Base-by-base conservation (phyloP, 2,113 vertebrate species). In the Gavialis gangeticus region DNA sequence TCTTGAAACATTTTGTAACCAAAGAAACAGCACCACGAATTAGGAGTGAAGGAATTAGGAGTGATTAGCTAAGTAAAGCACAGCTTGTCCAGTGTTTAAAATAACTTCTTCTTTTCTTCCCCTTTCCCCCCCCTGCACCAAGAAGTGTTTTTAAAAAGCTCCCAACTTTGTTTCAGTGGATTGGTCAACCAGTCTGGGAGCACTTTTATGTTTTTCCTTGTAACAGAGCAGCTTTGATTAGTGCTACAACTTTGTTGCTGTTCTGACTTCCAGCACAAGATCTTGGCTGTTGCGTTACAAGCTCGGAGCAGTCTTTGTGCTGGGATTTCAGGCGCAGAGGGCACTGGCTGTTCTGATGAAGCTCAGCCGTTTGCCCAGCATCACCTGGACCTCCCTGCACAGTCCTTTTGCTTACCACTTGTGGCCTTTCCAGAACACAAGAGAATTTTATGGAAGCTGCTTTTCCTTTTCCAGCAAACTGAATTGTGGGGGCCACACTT, bases 191-290 rank as follows among this genome's bases (percentile, higher is more conserved):
- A 56, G 90, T 89, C 56, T 79, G 34, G 22, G 27, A 92, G 37
- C 83, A 66, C 34, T 28, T 3, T 76, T 89, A 55, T 90, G 37
- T 13, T 93, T 27, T 59, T 93, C 84, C 78, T 82, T 58, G 80
- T 87, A 56, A 2, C 0, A 46, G 63, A 85, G 56, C 34, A 78
- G 56, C 84, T 46, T 46, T 66, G 78, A 75, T 84, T 30, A 0
- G 0, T 1, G 0, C 18, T 69, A 75, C 79, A 63, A 24, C 69
- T 82, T 1, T 1, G 3, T n/a, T 83, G 21, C 73, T 19, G 66
- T 12, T 11, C 18, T 69, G 10, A 12, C n/a, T 30, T 30, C 66
- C 34, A 21, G 11, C 30, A 1, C 86, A 75, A 12, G 66, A 73
- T 11, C 93, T 73, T 60, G 37, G 4, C 16, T 64, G 5, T 78